Conservation (phyloP, 2,888 invertebrate genomes). For the Rhodophaea formosa region DNA sequence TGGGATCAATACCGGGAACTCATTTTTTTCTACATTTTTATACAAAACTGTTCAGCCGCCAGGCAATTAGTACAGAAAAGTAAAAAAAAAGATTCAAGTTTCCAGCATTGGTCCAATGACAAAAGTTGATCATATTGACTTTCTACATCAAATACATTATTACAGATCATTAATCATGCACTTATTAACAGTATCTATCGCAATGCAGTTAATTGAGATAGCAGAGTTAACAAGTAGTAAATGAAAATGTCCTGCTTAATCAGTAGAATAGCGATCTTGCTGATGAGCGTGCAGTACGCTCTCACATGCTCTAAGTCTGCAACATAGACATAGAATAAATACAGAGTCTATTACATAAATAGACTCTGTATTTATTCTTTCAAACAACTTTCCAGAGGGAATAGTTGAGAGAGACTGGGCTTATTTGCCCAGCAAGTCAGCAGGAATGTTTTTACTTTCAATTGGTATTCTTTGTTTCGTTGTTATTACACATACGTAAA, state of each 20-base stretch:
- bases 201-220: conserved; percentile 8
- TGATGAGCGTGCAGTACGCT: neutral
- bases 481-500: no score
- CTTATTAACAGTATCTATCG: neutral
- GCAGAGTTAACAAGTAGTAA: conserved; percentile 9
- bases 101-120: no score
- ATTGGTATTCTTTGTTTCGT: conserved; percentile 23
- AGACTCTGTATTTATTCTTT: neutral
- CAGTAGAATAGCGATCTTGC: conserved; percentile 6
- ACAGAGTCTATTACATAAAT: neutral
- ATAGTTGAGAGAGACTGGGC: neutral
- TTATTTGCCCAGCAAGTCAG: neutral
- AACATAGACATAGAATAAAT: neutral
- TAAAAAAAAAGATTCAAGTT: no score
- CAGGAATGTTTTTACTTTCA: conserved; percentile 20
- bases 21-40: no score
- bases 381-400: neutral
- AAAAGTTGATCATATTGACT: no score
- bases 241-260: conserved; percentile 15
- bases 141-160: no score
- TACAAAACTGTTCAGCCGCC: no score
- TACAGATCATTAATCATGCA: no score
- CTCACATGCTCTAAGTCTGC: neutral
- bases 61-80: no score
- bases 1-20: no score